Base-by-base conservation (phyloP, 2,888 invertebrate genomes). In the Troides helena region DNA sequence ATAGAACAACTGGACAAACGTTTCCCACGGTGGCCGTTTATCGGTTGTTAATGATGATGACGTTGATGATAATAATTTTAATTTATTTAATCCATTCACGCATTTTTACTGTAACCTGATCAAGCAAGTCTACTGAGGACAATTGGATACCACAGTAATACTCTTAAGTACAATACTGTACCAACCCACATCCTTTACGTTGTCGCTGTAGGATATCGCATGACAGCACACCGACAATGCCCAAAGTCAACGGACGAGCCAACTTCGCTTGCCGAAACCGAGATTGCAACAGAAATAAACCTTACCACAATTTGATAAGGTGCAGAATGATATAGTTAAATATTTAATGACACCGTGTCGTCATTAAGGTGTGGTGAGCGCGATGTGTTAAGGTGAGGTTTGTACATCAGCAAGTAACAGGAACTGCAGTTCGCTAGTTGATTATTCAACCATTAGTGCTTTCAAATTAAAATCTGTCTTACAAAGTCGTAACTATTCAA, bases 131-230 rank as follows among this genome's bases (percentile, higher is more conserved):
- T 50, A 21, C 57, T 57, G 4, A 57, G 21, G 57, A 12, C 6
- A 50, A 53, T 12, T 62, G 46, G 8, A 25, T 36, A 39, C 17
- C 68, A 39, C 23, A 5, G 71, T 72, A 74, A 72, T 73, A 72
- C 18, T 30, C 21, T 72, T 63, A 66, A 53, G 67, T 68, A 69
- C 71, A 74, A 70, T 68, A 71, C 67, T 56, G 67, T 67, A 59
- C 69, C 30, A 25, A 10, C 50, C 65, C 66, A 50, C 69, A 70
- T 66, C 69, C 62, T 64, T 61, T 18, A 67, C 65, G 70, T 73
- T 75, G 75, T 78, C 79, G 77, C 78, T 73, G 73, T 72, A 76
- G 68, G 67, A 69, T 72, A 74, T 74, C 76, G 79, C 79, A 80
- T 76, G 76, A 75, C 75, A 68, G 74, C 74, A 65, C 74, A 75